Evolutionary conservation across 2,113 vertebrate species (phyloP).

Genomic region (Python bivittatus): DNA sequence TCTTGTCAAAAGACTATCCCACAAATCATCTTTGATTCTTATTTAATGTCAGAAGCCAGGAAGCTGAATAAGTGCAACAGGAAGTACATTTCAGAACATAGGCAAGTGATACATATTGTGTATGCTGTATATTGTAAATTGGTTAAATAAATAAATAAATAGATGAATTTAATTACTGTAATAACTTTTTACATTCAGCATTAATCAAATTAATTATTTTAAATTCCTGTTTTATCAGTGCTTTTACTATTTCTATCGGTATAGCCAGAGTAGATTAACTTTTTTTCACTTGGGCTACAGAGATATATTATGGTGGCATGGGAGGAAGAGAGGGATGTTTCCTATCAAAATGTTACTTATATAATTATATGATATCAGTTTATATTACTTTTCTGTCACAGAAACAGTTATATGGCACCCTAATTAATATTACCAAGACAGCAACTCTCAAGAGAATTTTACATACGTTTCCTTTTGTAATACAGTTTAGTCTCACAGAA

Average conservation of each 20-base stretch:
- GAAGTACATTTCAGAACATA: constrained; percentile 75
- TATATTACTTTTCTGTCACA: constrained; percentile 26
- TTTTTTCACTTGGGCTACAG: constrained; percentile 17
- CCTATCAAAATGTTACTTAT: constrained; percentile 44
- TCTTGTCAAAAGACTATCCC: constrained; percentile 73
- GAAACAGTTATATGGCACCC: neutral
- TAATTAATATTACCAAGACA: constrained; percentile 37
- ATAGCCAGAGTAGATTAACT: constrained; percentile 47
- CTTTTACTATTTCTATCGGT: constrained; percentile 58
- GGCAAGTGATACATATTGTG: constrained; percentile 77
- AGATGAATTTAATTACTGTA: constrained; percentile 87
- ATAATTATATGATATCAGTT: constrained; percentile 25
- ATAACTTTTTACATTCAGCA: constrained; percentile 84
- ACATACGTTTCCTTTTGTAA: constrained; percentile 24
- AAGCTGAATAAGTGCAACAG: constrained; percentile 74
- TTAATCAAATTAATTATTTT: constrained; percentile 78
- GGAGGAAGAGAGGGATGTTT: constrained; percentile 1
- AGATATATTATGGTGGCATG: constrained; percentile 43
- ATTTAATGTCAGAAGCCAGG: constrained; percentile 72
- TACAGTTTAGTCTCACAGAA: neutral
- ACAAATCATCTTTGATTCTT: constrained; percentile 77
- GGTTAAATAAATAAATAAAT: no score
- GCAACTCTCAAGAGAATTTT: constrained; percentile 26
- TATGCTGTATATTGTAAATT: no score
- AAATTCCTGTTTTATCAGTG: constrained; percentile 68